phyloP scores from a whole-genome alignment of 2,113 vertebrate genomes.

The Malurus elegans region DNA sequence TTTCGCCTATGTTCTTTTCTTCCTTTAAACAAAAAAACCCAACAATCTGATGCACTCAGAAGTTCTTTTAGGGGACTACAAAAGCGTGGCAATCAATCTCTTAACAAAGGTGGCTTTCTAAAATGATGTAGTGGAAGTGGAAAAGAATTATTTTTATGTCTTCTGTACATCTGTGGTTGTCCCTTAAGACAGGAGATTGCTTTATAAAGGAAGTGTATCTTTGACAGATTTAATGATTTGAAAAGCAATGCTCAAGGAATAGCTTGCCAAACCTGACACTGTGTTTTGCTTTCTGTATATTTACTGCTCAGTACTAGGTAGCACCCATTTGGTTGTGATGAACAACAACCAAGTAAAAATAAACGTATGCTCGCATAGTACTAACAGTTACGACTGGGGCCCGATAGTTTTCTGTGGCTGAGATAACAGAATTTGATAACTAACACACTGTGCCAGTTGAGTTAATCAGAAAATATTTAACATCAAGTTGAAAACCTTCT shows the following conservation, averaged over 20 bases:
- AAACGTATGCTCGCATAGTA: not conserved
- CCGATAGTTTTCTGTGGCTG: not conserved
- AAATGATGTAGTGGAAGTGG: not conserved
- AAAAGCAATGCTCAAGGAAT: slow-evolving; percentile 7
- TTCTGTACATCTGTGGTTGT: not conserved
- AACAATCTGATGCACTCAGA: not conserved
- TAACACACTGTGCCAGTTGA: slow-evolving; percentile 34
- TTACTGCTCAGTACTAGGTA: slow-evolving; percentile 9
- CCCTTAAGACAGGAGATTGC: slow-evolving; percentile 17
- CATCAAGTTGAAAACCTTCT: slow-evolving; percentile 17
- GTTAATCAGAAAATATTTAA: slow-evolving; percentile 41
- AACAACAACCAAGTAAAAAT: slow-evolving; percentile 42
- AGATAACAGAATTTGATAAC: slow-evolving; percentile 46
- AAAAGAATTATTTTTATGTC: not conserved
- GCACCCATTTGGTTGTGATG: slow-evolving; percentile 26
- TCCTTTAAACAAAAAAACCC: not conserved
- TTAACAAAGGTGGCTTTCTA: slow-evolving; percentile 27
- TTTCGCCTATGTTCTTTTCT: slow-evolving; percentile 39
- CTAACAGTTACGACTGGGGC: not conserved
- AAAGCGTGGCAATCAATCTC: not conserved
- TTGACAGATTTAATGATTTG: slow-evolving; percentile 31
- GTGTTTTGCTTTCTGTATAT: slow-evolving; percentile 43
- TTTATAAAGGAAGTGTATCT: slow-evolving; percentile 15
- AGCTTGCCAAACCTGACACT: slow-evolving; percentile 40
- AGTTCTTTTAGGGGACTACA: not conserved